phyloP scores from a whole-genome alignment of 2,797 vertebrate species.

The Takifugu rubripes region DNA sequence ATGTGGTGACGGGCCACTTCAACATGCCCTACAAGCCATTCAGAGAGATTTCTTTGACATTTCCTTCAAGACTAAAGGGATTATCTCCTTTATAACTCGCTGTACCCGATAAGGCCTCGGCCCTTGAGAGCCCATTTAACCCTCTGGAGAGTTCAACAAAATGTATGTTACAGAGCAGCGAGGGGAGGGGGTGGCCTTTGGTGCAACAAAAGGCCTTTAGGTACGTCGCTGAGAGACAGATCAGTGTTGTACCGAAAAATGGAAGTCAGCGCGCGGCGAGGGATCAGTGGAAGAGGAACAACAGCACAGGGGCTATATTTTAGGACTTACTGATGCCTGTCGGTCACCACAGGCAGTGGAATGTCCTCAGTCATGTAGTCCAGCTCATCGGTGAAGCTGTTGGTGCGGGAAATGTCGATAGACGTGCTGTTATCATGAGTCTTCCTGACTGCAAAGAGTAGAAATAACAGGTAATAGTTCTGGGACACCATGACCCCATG shows the following conservation, averaged over 20 bases:
- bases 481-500: neutral
- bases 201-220: slow-evolving; percentile 48
- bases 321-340: slow-evolving; percentile 79
- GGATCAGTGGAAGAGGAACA: slow-evolving; percentile 25
- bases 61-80: slow-evolving; percentile 57
- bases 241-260: slow-evolving; percentile 50
- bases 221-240: slow-evolving; percentile 34
- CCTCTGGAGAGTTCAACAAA: slow-evolving; percentile 61
- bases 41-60: slow-evolving; percentile 55
- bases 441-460: slow-evolving; percentile 61
- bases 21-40: slow-evolving; percentile 50
- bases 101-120: slow-evolving; percentile 59
- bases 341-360: slow-evolving; percentile 66
- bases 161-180: slow-evolving; percentile 56
- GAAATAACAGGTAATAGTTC: neutral
- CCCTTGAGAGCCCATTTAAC: slow-evolving; percentile 60
- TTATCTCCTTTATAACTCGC: slow-evolving; percentile 61
- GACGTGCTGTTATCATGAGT: slow-evolving; percentile 55
- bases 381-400: slow-evolving; percentile 82
- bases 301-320: slow-evolving; percentile 5
- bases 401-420: slow-evolving; percentile 75
- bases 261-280: slow-evolving; percentile 45
- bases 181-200: slow-evolving; percentile 40
- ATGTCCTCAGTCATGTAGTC: slow-evolving; percentile 79
- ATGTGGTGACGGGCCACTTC: slow-evolving; percentile 53